phyloP scores from a whole-genome alignment of 2,797 vertebrate genomes.

The Labroides dimidiatus region DNA sequence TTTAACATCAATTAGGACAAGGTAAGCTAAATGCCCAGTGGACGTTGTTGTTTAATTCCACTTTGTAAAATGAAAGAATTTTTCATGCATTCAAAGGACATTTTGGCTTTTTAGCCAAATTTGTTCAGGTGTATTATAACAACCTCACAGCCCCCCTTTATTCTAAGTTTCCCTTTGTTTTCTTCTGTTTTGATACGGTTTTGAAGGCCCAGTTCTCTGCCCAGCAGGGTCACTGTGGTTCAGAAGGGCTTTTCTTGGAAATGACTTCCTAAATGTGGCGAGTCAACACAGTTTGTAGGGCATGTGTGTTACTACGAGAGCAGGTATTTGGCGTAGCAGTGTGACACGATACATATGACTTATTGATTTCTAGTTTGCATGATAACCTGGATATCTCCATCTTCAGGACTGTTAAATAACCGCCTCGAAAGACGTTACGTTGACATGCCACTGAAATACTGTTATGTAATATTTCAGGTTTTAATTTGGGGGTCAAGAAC shows the following conservation, averaged over 20 bases:
- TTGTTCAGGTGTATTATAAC: no score
- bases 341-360: slow-evolving; percentile 49
- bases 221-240: neutral
- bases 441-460: slow-evolving; percentile 12
- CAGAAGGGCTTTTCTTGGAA: slow-evolving; percentile 33
- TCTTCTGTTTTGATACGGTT: neutral
- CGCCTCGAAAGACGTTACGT: slow-evolving; percentile 8
- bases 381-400: slow-evolving; percentile 35
- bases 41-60: no score
- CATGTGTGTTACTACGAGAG: slow-evolving; percentile 51
- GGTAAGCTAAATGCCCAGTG: no score
- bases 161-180: no score
- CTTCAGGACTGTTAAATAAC: slow-evolving; percentile 18
- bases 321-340: slow-evolving; percentile 56
- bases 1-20: no score
- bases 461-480: slow-evolving; percentile 26
- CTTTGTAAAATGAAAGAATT: no score
- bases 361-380: slow-evolving; percentile 52
- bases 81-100: no score
- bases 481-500: neutral
- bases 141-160: no score
- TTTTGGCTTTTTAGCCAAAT: no score
- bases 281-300: slow-evolving; percentile 30
- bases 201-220: neutral
- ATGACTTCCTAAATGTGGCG: neutral